Base-by-base conservation (phyloP, 1,140 invertebrate genomes). In the Lutraria rhynchaena region DNA sequence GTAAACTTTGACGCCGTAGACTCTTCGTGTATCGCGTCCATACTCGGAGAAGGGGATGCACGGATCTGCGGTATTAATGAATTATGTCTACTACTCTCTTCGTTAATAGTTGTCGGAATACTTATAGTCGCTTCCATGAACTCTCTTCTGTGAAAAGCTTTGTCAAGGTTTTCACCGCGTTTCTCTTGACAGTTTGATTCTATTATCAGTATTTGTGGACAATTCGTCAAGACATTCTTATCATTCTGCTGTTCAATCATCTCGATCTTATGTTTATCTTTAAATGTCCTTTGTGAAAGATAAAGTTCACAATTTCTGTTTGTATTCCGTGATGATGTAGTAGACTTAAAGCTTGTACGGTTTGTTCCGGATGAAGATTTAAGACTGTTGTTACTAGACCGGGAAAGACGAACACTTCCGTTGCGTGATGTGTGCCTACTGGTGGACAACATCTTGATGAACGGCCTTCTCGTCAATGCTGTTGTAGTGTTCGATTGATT, bases 31-130 rank as follows among this genome's bases (percentile, higher is more conserved):
- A 77, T 77, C 0, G 75, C 75, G 3, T 67, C 58, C 61, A 77
- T 77, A 29, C 74, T 77, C 0, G 74, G 58, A 9, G 58, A 27
- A 29, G 74, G 74, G 3, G 58, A 51, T 17, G 51, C 11, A 49
- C 49, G 61, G 15, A 46, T 4, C 13, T 33, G 17, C 7, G 74
- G 58, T 35, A 77, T 41, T 33, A 65, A 46, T 29, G 74, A 77
- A 49, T 65, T 65, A 60, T 61, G 57, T 7, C 83, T 49, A 49
- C 82, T 85, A 53, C 86, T 89, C 33, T 89, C 88, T 61, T 89
- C 88, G 27, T 89, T 86, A 3, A 89, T 89, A 13, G 88, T 89
- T 0, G 87, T 88, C 15, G 87, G 88, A 51, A 89, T 89, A 60
- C 85, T 88, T 35, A 89, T 71, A 17, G 81, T 74, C 17, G 69